Percentiles rank a stretch among this genome's conserved stretches.
phyloP scores from a whole-genome alignment of 2,113 vertebrate species.

The Alexandromys fortis region DNA sequence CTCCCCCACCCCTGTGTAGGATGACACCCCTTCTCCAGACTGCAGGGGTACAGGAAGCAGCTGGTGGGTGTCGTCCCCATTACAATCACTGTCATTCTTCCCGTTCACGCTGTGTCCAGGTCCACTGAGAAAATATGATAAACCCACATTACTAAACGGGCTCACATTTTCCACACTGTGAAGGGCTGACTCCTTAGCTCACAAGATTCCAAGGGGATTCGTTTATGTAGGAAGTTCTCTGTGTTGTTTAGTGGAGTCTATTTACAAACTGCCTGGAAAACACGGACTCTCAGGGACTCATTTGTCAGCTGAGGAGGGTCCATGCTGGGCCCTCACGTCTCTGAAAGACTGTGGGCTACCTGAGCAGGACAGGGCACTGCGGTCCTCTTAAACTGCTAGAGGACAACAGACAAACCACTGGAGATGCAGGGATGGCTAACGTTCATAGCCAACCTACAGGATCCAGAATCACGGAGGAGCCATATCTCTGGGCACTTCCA shows the following conservation, averaged over 20 bases:
- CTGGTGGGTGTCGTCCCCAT: background rate
- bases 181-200: background rate
- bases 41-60: background rate
- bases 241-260: background rate
- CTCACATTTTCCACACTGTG: background rate
- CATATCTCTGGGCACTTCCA: background rate
- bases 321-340: background rate
- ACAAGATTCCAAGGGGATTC: background rate
- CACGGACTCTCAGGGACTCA: background rate
- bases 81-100: background rate
- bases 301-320: background rate
- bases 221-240: background rate
- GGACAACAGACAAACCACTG: background rate
- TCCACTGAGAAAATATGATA: background rate
- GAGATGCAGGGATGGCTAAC: background rate
- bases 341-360: background rate
- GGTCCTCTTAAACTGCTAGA: background rate
- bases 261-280: background rate
- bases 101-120: accelerated
- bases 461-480: background rate
- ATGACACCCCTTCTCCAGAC: background rate
- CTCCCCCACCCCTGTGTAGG: background rate
- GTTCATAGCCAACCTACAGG: background rate
- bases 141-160: background rate
- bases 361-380: background rate